phyloP scores from a whole-genome alignment of 1,140 invertebrate species.

The Caenorhabditis tropicalis region DNA sequence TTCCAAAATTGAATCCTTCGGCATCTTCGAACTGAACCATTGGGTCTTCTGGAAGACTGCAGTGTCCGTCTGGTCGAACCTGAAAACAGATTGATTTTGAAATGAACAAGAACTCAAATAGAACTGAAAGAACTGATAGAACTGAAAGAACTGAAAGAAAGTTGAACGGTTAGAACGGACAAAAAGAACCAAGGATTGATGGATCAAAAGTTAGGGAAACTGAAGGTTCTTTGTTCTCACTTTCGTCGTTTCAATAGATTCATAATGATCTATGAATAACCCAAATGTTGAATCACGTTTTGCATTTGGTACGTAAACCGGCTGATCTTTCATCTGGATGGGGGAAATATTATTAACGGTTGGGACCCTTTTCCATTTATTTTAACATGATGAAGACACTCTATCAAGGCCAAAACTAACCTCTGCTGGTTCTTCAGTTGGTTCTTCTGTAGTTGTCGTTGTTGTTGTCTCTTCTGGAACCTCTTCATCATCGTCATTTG shows the following conservation, averaged over 20 bases:
- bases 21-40: slow-evolving; percentile 68
- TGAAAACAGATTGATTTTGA: slow-evolving; percentile 40
- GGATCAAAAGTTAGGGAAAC: background rate
- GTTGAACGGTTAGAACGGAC: background rate
- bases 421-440: slow-evolving; percentile 18
- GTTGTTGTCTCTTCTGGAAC: background rate
- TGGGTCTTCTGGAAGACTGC: slow-evolving; percentile 73
- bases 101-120: background rate
- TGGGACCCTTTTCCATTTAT: no score
- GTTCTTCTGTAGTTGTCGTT: background rate
- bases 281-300: slow-evolving; percentile 4
- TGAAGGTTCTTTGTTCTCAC: background rate
- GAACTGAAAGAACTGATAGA: background rate
- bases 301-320: background rate
- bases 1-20: slow-evolving; percentile 74
- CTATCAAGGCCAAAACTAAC: background rate
- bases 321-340: slow-evolving; percentile 4
- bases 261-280: background rate
- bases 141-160: no score
- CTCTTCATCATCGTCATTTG: slow-evolving; percentile 47
- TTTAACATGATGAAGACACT: background rate
- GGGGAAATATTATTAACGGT: background rate
- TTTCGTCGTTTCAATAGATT: background rate
- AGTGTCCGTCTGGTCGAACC: slow-evolving; percentile 71
- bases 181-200: slow-evolving; percentile 4